These are phyloP conservation scores for Morpho deidamia DNA, from an alignment of 2,888 invertebrate species.

Conservation along the genomic window DNA sequence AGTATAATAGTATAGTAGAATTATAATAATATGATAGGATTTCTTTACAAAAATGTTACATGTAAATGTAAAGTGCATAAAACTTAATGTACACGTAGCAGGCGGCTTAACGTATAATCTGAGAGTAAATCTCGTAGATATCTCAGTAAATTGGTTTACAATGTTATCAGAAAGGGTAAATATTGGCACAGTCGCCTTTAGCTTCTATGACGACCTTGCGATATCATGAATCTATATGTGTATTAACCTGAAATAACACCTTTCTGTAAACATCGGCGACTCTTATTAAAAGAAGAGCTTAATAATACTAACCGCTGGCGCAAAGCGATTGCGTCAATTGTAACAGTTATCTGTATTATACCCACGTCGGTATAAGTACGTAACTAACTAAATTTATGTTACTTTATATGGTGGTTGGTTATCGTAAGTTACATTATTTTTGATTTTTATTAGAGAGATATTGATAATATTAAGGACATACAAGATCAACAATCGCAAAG, in stretches of 20 bases:
- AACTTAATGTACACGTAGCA: constrained; percentile 44
- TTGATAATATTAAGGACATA: too few species aligned
- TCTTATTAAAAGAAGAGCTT: constrained; percentile 45
- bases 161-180: constrained; percentile 68
- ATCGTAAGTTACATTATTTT: too few species aligned
- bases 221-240: constrained; percentile 44
- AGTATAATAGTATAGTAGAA: too few species aligned
- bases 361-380: too few species aligned
- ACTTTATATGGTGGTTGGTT: too few species aligned
- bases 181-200: constrained; percentile 64
- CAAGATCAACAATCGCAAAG: too few species aligned
- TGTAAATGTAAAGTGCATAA: background rate
- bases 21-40: too few species aligned
- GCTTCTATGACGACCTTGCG: constrained; percentile 61
- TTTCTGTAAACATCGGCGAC: constrained; percentile 41
- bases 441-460: too few species aligned
- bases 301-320: constrained; percentile 20
- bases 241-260: constrained; percentile 45
- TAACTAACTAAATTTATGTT: too few species aligned
- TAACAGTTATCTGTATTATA: too few species aligned
- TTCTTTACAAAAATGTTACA: too few species aligned
- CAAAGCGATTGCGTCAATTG: constrained; percentile 1
- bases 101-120: constrained; percentile 66
- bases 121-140: constrained; percentile 63
- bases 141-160: constrained; percentile 70